Percentiles rank a stretch among this genome's conserved stretches.
Evolutionary conservation across 2,113 vertebrate species (phyloP).

Genomic region (Galeopterus variegatus): DNA sequence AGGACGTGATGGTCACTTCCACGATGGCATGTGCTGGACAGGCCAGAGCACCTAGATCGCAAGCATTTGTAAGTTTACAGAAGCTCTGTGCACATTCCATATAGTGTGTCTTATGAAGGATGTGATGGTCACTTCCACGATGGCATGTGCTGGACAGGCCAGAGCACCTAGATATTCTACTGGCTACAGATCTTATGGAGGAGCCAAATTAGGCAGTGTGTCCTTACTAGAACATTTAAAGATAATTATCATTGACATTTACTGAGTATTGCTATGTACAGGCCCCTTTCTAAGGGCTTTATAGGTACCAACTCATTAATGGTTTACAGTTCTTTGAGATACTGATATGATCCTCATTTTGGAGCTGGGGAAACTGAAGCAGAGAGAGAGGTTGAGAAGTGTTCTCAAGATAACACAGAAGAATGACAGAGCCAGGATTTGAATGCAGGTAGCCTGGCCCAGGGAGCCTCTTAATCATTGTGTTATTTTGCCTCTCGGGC

Average conservation of each 20-base stretch:
- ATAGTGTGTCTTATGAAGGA: not conserved
- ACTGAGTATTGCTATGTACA: not conserved
- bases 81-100: not conserved
- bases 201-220: not conserved
- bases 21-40: not conserved
- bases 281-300: slow-evolving; percentile 31
- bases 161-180: not conserved
- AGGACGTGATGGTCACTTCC: not conserved
- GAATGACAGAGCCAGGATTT: not conserved
- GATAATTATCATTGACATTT: not conserved
- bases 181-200: not conserved
- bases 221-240: not conserved
- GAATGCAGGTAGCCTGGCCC: not conserved
- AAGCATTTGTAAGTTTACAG: not conserved
- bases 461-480: not conserved
- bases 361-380: not conserved
- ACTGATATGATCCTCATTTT: not conserved
- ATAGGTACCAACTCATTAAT: not conserved
- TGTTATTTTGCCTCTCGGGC: not conserved
- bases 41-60: not conserved
- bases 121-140: not conserved
- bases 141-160: not conserved
- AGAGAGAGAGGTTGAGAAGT: not conserved
- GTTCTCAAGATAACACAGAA: not conserved
- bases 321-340: slow-evolving; percentile 50